These are phyloP conservation scores for Struthio camelus DNA, from an alignment of 2,113 vertebrate genomes.

Conservation along the genomic window DNA sequence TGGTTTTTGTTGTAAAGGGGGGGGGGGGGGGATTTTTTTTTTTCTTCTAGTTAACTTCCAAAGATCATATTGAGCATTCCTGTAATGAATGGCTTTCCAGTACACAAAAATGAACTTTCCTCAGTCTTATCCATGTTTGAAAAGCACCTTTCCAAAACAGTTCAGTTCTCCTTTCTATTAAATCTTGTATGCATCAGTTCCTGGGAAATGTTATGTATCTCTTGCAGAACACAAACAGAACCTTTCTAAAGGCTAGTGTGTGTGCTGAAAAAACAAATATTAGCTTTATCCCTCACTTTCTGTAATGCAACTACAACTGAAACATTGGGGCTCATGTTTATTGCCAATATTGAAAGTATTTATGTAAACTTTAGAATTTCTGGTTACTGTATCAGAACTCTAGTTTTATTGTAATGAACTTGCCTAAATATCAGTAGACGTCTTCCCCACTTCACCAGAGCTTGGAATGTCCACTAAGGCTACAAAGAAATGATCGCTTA, in stretches of 20 bases:
- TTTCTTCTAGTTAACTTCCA: not conserved
- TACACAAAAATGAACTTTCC: not conserved
- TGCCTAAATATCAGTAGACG: not conserved
- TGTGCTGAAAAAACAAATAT: not conserved
- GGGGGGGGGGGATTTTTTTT: no score
- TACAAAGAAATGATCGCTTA: rapidly evolving
- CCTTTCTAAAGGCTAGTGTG: not conserved
- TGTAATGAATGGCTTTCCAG: not conserved
- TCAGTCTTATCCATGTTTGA: not conserved
- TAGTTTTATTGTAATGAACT: not conserved
- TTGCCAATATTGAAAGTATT: not conserved
- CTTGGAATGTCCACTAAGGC: not conserved
- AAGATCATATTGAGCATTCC: not conserved
- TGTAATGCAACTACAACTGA: not conserved
- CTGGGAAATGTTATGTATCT: not conserved
- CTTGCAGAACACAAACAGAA: not conserved
- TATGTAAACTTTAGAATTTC: not conserved
- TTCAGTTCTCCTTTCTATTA: not conserved
- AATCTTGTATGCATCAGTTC: not conserved
- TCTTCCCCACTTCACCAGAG: not conserved
- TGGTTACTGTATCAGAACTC: not conserved
- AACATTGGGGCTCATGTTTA: not conserved
- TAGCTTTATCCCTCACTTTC: not conserved
- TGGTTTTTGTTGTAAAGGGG: no score
- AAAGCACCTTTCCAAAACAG: not conserved